Base-by-base conservation (phyloP, 2,797 vertebrate species). In the Rhinichthys osculus region DNA sequence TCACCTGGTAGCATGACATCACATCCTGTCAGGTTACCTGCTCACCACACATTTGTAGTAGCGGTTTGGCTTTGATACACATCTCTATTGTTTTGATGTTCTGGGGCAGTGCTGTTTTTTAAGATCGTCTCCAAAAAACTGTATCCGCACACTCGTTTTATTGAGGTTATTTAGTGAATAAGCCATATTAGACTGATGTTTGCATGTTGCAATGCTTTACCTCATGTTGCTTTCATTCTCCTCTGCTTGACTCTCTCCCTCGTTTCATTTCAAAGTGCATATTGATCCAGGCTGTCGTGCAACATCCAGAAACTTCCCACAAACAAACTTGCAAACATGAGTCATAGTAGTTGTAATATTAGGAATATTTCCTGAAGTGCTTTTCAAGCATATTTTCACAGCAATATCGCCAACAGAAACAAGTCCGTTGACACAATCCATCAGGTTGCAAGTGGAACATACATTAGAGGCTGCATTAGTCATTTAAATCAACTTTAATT, bases 401-500 rank as follows among this genome's bases (percentile, higher is more conserved):
- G 23, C 54, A 27, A 72, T 71, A 27, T 42, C 23, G 30, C 21
- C 47, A 10, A 23, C 23, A 40, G 59, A 59, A n/a, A 57, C 2
- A 3, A 33, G 14, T 30, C 13, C 0, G 13, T 16, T 16, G n/a
- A 47, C 40, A 79, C 30, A 33, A 30, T 66, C 13, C 27, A 33
- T 66, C 27, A 66, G 14, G 30, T 33, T 33, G 59, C n/a, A 64
- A 30, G 30, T 57, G 81, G 38, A 66, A 70, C 52, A 85, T 69
- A 78, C 33, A 81, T 81, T 71, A 70, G 64, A 85, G 52, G 47
- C 74, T 67, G 21, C 50, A 19, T 42, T 21, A 27, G 64, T 85
- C 11, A 59, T 71, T 82, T 64, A 30, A 66, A 73, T 69, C 17
- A 78, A 62, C 33, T 72, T 85, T 85, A 64, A 87, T 86, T 78